Conservation (phyloP, 2,888 invertebrate genomes). For the Leptura quadrifasciata region DNA sequence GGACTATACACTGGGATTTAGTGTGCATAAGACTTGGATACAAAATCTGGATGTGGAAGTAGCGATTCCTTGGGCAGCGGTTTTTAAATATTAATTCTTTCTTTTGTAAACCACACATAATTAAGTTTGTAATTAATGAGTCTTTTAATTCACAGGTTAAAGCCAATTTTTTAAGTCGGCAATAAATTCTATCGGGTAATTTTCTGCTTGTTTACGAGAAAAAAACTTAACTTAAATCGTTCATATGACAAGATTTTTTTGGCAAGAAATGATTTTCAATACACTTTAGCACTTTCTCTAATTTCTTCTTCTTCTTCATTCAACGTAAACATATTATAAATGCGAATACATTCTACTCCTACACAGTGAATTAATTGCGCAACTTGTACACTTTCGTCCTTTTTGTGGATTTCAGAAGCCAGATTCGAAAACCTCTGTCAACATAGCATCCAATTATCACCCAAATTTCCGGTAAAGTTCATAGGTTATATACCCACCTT, state of each 20-base stretch:
- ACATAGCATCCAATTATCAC: constrained; percentile 34
- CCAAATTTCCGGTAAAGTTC: constrained; percentile 28
- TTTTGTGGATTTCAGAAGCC: constrained; percentile 23
- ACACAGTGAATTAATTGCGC: constrained; percentile 23
- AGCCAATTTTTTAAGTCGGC: constrained; percentile 50
- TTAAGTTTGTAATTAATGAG: constrained; percentile 4
- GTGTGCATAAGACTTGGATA: too few relatives aligned
- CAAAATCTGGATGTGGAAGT: too few relatives aligned
- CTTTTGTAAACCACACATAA: constrained; percentile 28
- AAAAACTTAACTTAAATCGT: constrained; percentile 29
- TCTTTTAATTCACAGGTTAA: constrained; percentile 18
- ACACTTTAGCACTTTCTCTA: background rate
- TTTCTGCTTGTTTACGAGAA: too few relatives aligned
- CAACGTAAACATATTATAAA: constrained; percentile 27
- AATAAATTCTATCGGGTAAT: constrained; percentile 22
- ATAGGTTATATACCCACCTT: constrained; percentile 25
- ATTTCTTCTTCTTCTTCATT: constrained; percentile 20
- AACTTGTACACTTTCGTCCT: constrained; percentile 17
- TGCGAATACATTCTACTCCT: constrained; percentile 18
- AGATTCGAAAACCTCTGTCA: constrained; percentile 31
- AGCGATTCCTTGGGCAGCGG: too few relatives aligned
- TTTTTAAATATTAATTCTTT: background rate
- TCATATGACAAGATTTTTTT: constrained; percentile 35
- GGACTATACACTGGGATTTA: too few relatives aligned
- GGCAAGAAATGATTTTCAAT: constrained; percentile 35